Evolutionary conservation across 2,797 vertebrate species (phyloP), one percentile per base, ranked within the genome.

Genomic region (Danio albolineatus): DNA sequence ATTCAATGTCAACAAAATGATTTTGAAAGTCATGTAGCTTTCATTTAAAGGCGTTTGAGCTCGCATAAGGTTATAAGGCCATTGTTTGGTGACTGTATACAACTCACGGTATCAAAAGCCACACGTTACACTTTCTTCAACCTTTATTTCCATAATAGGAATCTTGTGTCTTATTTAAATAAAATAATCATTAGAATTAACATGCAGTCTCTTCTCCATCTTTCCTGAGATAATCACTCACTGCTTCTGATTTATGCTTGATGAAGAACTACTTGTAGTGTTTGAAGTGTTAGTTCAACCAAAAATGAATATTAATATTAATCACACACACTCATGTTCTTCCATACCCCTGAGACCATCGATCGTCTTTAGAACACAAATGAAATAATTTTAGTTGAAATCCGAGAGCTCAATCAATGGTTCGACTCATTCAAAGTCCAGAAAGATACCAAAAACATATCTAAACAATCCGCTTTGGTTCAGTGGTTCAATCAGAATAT

Each of bases 151-250:
- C 78, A 82, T 91, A 95, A 95, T 94, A 94, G 91, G 91, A 90
- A 94, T 93, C 87, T 90, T 92, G 92, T 95, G 94, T 95, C 94
- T 95, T 94, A 95, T 95, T 96, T 95, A 95, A 96, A 96, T 95
- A 95, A 96, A 95, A 89, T 89, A 94, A 94, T 93, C 92, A 93
- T 92, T 89, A 92, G 85, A 94, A 93, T 81, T 75, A 41, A 82
- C 82, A 46, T 17, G 9, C 41, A 36, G 36, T 64, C 64, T 54
- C 69, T 19, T 48, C 41, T 10, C 49, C 9, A 21, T 70, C 43
- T 59, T 79, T 83, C 51, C 39, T 64, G 36, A 28, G 56, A 64
- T 4, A 46, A 10, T 9, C 28, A 39, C 5, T 54, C 39, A 4
- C 38, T 65, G 9, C 10, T 67, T 36, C 8, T n/a, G 1, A 28